Evolutionary conservation across 2,797 vertebrate species (phyloP), one percentile per base, ranked within the genome.

Genomic region (Dryobates pubescens): DNA sequence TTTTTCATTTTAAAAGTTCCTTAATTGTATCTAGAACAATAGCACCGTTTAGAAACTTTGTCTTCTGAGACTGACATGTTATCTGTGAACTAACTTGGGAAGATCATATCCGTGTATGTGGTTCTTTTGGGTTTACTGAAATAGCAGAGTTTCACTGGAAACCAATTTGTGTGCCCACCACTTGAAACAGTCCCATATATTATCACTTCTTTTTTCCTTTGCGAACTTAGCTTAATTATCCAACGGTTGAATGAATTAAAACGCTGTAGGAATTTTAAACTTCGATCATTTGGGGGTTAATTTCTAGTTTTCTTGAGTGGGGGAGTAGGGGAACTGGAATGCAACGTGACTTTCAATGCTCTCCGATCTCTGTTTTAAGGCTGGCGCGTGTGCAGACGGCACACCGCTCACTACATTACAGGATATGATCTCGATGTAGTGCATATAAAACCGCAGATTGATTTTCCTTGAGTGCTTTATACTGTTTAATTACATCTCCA

Each of bases 401-500:
- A 89, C 94, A 49, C 90, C 88, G 96, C 95, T 95, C 96, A 79
- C 97, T 96, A 94, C 98, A 94, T 97, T 96, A 96, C 97, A 97
- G 98, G 98, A 98, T 98, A 97, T 98, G 98, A 97, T 98, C 98
- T 96, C 96, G 82, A 22, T 94, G 96, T 96, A 95, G 97, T 96
- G 93, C 94, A 85, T 91, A 82, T 84, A 93, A 88, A 97, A 86
- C 92, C 17, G 95, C 96, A 96, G 98, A 97, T 97, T 98, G 98
- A 98, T 98, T 98, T 98, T 98, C 98, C 98, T 98, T 97, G 97
- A 98, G 98, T 98, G 98, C 98, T 98, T 98, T 98, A 97, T 97
- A 97, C 98, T 97, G 97, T 98, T 97, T 98, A 97, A 97, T 96
- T 96, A 97, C 98, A 97, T 98, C 97, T 98, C 98, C 98, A 98